These are phyloP conservation scores for Pristis pectinata DNA, from an alignment of 2,797 vertebrate species.

Conservation along the genomic window DNA sequence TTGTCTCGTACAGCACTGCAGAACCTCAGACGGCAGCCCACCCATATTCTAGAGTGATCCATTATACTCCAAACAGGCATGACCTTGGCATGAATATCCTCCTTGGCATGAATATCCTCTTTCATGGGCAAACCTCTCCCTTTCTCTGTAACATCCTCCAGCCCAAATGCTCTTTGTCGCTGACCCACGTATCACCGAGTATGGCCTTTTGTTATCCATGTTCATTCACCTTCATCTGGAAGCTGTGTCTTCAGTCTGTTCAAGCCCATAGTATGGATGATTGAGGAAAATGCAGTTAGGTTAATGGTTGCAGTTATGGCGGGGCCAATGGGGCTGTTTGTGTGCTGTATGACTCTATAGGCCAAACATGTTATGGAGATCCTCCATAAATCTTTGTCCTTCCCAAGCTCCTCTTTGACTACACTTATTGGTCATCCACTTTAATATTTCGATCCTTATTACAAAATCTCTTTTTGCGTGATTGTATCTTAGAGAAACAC, in stretches of 20 bases:
- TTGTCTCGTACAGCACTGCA: not conserved
- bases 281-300: no score
- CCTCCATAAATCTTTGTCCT: not conserved
- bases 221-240: not conserved
- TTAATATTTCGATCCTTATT: not conserved
- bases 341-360: no score
- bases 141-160: not conserved
- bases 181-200: not conserved
- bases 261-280: not conserved
- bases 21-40: not conserved
- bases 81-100: not conserved
- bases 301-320: no score
- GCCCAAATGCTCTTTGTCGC: not conserved
- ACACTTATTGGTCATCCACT: not conserved
- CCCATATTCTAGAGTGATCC: not conserved
- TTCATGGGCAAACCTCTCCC: not conserved
- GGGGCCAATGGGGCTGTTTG: no score
- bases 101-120: not conserved
- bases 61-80: not conserved
- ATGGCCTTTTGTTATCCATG: not conserved
- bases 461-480: not conserved
- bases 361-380: not conserved
- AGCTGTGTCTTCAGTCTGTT: not conserved
- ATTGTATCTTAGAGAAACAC: not conserved
- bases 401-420: not conserved